These are phyloP conservation scores for Luehdorfia chinensis DNA, from an alignment of 1,140 invertebrate genomes.

Conservation along the genomic window DNA sequence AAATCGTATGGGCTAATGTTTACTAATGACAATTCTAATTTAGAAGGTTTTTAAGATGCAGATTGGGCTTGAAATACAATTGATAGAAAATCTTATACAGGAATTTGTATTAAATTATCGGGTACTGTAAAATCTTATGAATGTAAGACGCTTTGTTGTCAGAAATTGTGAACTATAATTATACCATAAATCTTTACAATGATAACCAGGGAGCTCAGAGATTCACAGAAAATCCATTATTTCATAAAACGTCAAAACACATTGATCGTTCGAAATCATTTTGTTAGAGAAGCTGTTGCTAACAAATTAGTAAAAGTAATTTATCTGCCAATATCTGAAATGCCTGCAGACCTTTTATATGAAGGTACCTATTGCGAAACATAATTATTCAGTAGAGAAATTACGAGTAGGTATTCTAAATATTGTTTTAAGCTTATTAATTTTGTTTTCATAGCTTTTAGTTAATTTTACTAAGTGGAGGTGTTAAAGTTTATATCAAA, in stretches of 20 bases:
- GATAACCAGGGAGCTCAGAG: constrained; percentile 25
- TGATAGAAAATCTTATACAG: neutral
- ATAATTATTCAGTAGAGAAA: constrained; percentile 16
- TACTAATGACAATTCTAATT: too few species aligned
- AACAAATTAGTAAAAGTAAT: constrained; percentile 18
- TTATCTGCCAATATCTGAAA: constrained; percentile 19
- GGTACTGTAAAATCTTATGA: neutral
- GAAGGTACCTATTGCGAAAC: too few species aligned
- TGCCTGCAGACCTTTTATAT: constrained; percentile 16
- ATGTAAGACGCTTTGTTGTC: constrained; percentile 12
- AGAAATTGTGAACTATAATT: neutral
- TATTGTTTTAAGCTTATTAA: too few species aligned
- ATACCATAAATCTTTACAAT: constrained; percentile 17
- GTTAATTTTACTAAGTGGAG: too few species aligned
- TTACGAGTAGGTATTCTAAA: too few species aligned
- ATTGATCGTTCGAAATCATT: too few species aligned
- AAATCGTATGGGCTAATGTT: neutral
- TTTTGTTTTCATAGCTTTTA: too few species aligned
- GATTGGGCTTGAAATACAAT: too few species aligned
- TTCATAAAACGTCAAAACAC: constrained; percentile 18
- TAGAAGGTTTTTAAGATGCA: too few species aligned
- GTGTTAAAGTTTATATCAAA: too few species aligned
- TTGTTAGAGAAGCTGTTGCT: constrained; percentile 16
- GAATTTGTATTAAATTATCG: neutral
- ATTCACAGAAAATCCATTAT: constrained; percentile 19